Base-by-base conservation (phyloP, 2,113 vertebrate species). In the Thunnus thynnus region DNA sequence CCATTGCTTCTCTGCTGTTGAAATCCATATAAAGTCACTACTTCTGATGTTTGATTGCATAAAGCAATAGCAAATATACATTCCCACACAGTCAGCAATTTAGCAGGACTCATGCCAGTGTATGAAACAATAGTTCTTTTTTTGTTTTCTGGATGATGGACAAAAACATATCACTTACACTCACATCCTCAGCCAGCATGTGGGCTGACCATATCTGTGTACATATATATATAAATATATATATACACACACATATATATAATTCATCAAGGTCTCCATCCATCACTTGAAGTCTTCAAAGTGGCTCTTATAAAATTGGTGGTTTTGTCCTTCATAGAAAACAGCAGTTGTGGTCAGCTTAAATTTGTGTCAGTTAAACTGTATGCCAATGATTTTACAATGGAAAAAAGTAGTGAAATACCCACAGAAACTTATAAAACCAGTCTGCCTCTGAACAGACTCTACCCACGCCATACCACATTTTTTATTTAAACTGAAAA, bases 321-420 rank as follows among this genome's bases (percentile, higher is more conserved):
- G 52, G 46, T 78, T 62, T 68, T 56, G n/a, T n/a, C 51, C 41
- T 79, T 64, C 11, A 66, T 73, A 10, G 9, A 56, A 57, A 64
- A 77, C 71, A 30, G 17, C 16, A 52, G n/a, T 72, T 46, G 64
- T 17, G 6, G 36, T 67, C 8, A 13, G 41, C 57, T 72, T 75
- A 16, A 55, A 36, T 78, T 67, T 11, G 16, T 52, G 18, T 27
- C 27, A 48, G 18, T 68, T 60, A 44, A 78, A 70, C 11, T 60
- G 76, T 18, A 80, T 83, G 65, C n/a, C 36, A 41, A 4, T 68
- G 20, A 64, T 78, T 76, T 85, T 71, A 75, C 32, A 20, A 50
- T 78, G 75, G 61, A 47, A 78, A 86, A 81, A 76, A 68, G 30
- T 1, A 14, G 10, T 10, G 2, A 78, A 81, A 58, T 71, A 13